phyloP scores from a whole-genome alignment of 2,113 vertebrate species.

The Phalacrocorax pelagicus region DNA sequence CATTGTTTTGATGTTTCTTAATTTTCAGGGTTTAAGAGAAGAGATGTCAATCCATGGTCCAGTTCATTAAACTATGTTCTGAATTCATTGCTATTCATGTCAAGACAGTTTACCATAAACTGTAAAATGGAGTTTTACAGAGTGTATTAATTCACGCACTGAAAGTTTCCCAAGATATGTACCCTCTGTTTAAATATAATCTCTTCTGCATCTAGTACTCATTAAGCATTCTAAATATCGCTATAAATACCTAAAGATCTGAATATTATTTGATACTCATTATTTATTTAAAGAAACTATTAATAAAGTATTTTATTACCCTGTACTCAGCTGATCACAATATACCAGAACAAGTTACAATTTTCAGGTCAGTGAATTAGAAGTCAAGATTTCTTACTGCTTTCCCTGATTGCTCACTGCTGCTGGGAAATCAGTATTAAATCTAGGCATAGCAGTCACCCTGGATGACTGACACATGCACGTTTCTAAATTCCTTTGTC shows the following conservation, averaged over 20 bases:
- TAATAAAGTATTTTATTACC: not conserved
- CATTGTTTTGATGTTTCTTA: constrained; percentile 46
- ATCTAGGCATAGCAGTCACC: not conserved
- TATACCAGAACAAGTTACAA: constrained; percentile 11
- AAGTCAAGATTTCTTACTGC: constrained; percentile 35
- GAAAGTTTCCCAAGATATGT: constrained; percentile 20
- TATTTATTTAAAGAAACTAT: not conserved
- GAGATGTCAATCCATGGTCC: not conserved
- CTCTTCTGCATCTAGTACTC: not conserved
- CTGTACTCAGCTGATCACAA: not conserved
- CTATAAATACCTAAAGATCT: not conserved
- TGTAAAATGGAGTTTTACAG: constrained; percentile 12
- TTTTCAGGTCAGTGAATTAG: constrained; percentile 46
- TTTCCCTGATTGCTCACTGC: not conserved
- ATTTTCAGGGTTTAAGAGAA: constrained; percentile 28
- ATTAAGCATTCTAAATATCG: not conserved
- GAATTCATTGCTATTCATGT: not conserved
- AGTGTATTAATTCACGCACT: not conserved
- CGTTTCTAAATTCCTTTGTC: not conserved
- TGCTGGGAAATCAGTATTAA: not conserved
- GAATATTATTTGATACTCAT: not conserved
- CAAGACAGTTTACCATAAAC: not conserved
- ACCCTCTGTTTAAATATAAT: not conserved
- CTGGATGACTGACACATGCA: not conserved
- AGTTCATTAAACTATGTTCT: not conserved